phyloP scores from a whole-genome alignment of 1,140 invertebrate species.

The Calephelis nemesis region DNA sequence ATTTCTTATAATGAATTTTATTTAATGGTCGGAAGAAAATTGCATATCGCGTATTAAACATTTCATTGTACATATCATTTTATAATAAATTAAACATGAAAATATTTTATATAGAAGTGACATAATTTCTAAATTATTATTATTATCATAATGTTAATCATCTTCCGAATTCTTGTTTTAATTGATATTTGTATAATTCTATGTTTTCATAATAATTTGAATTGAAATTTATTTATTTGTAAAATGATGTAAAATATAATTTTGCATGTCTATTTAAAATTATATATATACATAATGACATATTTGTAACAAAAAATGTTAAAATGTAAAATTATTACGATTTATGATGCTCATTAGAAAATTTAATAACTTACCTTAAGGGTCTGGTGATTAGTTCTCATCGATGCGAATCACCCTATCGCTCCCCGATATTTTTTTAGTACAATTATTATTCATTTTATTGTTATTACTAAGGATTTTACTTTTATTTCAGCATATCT shows the following conservation, averaged over 20 bases:
- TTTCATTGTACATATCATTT: constrained; percentile 43
- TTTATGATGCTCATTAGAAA: no score
- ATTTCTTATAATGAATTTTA: neutral
- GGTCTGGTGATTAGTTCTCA: no score
- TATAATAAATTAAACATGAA: constrained; percentile 16
- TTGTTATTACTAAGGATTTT: no score
- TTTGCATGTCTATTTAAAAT: constrained; percentile 5
- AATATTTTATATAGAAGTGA: constrained; percentile 9
- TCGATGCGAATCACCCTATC: no score
- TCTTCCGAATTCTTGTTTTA: neutral
- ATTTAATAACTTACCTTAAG: neutral
- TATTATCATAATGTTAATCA: neutral
- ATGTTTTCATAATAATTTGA: neutral
- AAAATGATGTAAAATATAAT: neutral
- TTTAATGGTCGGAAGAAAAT: constrained; percentile 39
- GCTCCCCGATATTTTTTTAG: no score
- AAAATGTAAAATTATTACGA: no score
- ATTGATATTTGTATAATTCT: no score
- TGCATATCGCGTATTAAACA: constrained; percentile 57
- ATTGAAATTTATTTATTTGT: neutral
- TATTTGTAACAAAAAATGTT: neutral
- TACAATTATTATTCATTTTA: no score
- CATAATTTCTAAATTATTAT: neutral
- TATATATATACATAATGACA: neutral
- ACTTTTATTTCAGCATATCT: no score